phyloP scores from a whole-genome alignment of 2,888 invertebrate genomes.

The Onchidella celtica region DNA sequence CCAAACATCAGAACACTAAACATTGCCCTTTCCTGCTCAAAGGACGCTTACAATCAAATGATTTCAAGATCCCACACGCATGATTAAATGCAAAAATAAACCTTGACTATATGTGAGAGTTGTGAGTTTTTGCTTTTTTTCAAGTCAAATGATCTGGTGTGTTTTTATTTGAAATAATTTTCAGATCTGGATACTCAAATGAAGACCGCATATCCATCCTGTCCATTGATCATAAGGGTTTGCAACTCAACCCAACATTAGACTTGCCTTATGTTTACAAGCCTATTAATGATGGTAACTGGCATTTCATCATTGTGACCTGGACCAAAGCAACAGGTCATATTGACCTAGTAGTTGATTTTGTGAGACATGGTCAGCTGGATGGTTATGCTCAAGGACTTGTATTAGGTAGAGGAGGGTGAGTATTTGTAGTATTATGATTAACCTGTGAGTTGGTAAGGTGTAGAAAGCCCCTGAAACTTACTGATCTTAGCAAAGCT shows the following conservation, averaged over 20 bases:
- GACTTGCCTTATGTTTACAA: conserved; percentile 18
- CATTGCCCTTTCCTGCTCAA: too few relatives aligned
- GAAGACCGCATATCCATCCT: not conserved
- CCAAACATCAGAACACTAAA: too few relatives aligned
- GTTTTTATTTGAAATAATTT: too few relatives aligned
- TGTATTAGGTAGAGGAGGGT: conserved; percentile 21
- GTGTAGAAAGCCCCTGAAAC: too few relatives aligned
- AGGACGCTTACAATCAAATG: too few relatives aligned
- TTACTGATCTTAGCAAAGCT: too few relatives aligned
- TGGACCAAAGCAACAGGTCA: conserved; percentile 42
- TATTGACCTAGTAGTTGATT: conserved; percentile 45
- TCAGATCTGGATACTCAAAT: conserved; percentile 26
- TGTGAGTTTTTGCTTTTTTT: too few relatives aligned
- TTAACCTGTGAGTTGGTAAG: conserved; percentile 22
- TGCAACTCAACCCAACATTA: conserved; percentile 5
- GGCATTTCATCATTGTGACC: conserved; percentile 43
- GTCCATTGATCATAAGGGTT: conserved; percentile 23
- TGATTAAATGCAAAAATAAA: too few relatives aligned
- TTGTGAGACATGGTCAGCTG: conserved; percentile 19
- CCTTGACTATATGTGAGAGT: too few relatives aligned
- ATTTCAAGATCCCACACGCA: too few relatives aligned
- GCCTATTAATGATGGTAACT: conserved; percentile 50
- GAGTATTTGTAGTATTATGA: not conserved
- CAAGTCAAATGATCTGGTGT: too few relatives aligned
- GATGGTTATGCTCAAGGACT: not conserved